phyloP scores from a whole-genome alignment of 2,888 invertebrate species.

The Drosophila leonis region DNA sequence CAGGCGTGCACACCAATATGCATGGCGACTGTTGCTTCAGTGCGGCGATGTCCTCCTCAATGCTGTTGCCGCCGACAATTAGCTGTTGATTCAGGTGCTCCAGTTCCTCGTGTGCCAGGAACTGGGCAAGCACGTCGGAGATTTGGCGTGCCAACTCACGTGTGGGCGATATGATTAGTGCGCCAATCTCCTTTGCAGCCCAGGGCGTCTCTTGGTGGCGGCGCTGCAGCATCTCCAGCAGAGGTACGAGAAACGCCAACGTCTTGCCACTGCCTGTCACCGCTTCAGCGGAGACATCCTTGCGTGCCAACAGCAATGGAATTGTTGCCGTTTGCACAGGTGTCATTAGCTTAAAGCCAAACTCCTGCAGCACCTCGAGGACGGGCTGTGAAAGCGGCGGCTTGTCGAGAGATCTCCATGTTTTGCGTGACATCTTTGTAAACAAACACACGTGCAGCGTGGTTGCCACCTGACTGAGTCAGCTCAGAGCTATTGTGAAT shows the following conservation, averaged over 20 bases:
- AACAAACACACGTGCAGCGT: slow-evolving; percentile 57
- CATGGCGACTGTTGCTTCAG: slow-evolving; percentile 91
- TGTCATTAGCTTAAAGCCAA: slow-evolving; percentile 87
- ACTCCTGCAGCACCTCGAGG: slow-evolving; percentile 86
- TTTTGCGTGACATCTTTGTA: slow-evolving; percentile 81
- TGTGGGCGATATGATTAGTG: slow-evolving; percentile 97
- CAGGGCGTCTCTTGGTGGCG: slow-evolving; percentile 88
- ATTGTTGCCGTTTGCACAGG: slow-evolving; percentile 94
- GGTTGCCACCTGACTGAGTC: slow-evolving; percentile 45
- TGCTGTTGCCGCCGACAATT: slow-evolving; percentile 93
- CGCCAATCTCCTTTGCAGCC: slow-evolving; percentile 92
- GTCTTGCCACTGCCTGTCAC: slow-evolving; percentile 99
- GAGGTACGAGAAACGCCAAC: slow-evolving; percentile 96
- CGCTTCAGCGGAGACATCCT: slow-evolving; percentile 99
- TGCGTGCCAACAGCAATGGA: slow-evolving; percentile 93
- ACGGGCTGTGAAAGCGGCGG: slow-evolving; percentile 86
- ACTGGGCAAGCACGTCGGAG: slow-evolving; percentile 88
- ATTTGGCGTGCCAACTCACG: slow-evolving; percentile 97
- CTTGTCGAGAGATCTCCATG: slow-evolving; percentile 85
- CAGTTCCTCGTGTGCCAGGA: slow-evolving; percentile 86
- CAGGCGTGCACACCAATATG: slow-evolving; percentile 97
- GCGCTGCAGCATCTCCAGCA: slow-evolving; percentile 92
- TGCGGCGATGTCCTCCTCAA: slow-evolving; percentile 90
- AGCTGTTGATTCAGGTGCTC: slow-evolving; percentile 87
- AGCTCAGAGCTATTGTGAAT: not conserved